phyloP scores from a whole-genome alignment of 2,888 invertebrate species.

The Tachystola acroxantha region DNA sequence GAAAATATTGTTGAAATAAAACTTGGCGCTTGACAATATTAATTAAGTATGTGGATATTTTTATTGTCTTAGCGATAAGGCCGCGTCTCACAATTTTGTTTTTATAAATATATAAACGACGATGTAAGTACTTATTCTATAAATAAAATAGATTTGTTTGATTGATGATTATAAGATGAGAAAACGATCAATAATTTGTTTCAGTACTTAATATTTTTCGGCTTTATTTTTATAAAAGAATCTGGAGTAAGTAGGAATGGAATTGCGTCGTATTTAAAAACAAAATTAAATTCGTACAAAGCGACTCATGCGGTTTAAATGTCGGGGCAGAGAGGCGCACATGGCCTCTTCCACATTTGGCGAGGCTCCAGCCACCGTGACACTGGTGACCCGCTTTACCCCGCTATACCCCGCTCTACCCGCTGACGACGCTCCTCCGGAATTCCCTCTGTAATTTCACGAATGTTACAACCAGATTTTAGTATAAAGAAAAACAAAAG shows the following conservation, averaged over 20 bases:
- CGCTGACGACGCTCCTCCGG: not conserved
- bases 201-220: not conserved
- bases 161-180: too few relatives aligned
- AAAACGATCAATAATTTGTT: too few relatives aligned
- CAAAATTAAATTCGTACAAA: not conserved
- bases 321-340: constrained; percentile 4
- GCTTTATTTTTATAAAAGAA: not conserved
- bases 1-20: too few relatives aligned
- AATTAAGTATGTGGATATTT: too few relatives aligned
- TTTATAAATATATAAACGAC: too few relatives aligned
- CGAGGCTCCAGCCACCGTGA: constrained; percentile 18
- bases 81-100: too few relatives aligned
- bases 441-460: constrained; percentile 1
- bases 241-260: not conserved
- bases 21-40: too few relatives aligned
- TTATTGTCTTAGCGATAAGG: too few relatives aligned
- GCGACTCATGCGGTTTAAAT: constrained; percentile 4
- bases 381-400: constrained; percentile 14
- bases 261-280: not conserved
- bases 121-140: too few relatives aligned
- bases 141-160: too few relatives aligned
- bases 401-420: not conserved
- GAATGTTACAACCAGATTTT: constrained; percentile 2
- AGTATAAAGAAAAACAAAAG: not conserved
- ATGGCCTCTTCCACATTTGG: constrained; percentile 19